Evolutionary conservation across 2,888 invertebrate genomes (phyloP).

Genomic region (Lycia hirtaria): DNA sequence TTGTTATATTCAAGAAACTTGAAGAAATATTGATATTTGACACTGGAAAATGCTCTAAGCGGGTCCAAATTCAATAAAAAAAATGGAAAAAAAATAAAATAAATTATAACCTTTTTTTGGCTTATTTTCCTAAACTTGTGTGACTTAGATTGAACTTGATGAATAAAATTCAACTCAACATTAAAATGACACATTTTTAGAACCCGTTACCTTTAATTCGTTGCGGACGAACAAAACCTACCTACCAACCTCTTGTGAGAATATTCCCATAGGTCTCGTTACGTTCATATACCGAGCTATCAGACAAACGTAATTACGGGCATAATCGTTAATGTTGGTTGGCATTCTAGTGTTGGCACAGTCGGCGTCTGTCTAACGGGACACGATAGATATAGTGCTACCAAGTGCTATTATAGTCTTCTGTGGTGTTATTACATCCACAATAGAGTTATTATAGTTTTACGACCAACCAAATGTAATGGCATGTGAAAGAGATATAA

Average conservation of each 20-base stretch:
- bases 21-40: no score
- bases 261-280: conserved; percentile 49
- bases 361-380: conserved; percentile 40
- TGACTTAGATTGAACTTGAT: no score
- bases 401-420: not conserved
- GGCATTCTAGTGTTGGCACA: conserved; percentile 27
- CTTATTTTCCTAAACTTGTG: no score
- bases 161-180: no score
- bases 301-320: conserved; percentile 47
- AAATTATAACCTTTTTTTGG: no score
- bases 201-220: conserved; percentile 46
- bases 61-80: no score
- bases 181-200: conserved; percentile 6
- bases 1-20: no score
- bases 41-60: no score
- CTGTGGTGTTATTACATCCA: not conserved
- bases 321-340: conserved; percentile 38
- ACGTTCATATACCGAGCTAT: not conserved
- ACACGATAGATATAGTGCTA: conserved; percentile 7
- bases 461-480: not conserved
- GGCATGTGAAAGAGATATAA: no score
- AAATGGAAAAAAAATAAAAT: no score
- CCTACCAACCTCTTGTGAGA: conserved; percentile 47
- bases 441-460: not conserved
- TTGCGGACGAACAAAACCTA: not conserved